Evolutionary conservation across 2,888 invertebrate genomes (phyloP).

Genomic region (Muschampia staudingeri): DNA sequence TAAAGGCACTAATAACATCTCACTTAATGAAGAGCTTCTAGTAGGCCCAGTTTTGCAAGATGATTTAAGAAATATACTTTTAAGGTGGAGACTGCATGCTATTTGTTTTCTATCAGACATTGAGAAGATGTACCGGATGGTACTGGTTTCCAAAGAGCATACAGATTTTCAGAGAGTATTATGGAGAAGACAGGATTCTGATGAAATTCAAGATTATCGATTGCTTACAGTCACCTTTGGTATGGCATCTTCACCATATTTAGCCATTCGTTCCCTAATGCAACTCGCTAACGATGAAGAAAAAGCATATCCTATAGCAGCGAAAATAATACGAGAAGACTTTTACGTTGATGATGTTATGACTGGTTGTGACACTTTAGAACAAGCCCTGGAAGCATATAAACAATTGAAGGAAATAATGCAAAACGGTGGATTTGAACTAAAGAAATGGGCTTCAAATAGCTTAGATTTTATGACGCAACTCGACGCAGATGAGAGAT

Average conservation of each 20-base stretch:
- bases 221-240: conserved; percentile 65
- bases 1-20: conserved; percentile 42
- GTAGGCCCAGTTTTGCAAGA: conserved; percentile 65
- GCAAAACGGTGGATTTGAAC: conserved; percentile 47
- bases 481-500: conserved; percentile 35
- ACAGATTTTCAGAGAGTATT: conserved; percentile 61
- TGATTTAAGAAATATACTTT: conserved; percentile 62
- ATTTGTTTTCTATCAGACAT: conserved; percentile 67
- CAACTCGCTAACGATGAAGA: conserved; percentile 55
- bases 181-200: conserved; percentile 39
- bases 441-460: conserved; percentile 63
- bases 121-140: conserved; percentile 70
- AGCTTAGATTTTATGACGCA: conserved; percentile 45
- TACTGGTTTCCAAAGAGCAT: conserved; percentile 62
- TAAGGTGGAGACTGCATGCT: conserved; percentile 64
- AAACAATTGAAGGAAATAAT: conserved; percentile 37
- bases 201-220: conserved; percentile 49
- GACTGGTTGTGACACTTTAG: conserved; percentile 37
- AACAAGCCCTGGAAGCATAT: conserved; percentile 37
- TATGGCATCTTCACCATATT: conserved; percentile 61
- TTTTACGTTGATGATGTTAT: conserved; percentile 56
- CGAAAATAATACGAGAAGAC: conserved; percentile 46
- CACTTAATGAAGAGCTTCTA: conserved; percentile 64
- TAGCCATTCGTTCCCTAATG: conserved; percentile 49
- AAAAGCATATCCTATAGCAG: conserved; percentile 31